phyloP scores from a whole-genome alignment of 53 echinoderm and acorn worm genomes.

The Antedon mediterranea region DNA sequence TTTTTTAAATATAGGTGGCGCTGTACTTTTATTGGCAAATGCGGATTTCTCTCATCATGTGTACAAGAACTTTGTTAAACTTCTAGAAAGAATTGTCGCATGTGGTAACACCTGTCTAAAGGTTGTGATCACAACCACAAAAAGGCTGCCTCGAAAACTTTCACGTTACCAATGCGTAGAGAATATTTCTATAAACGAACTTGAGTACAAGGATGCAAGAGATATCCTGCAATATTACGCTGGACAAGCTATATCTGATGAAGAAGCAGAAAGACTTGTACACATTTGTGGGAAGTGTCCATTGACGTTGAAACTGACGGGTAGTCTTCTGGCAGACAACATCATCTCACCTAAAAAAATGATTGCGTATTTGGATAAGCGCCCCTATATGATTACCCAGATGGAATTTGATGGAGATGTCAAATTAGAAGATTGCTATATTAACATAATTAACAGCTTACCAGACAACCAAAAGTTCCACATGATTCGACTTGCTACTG shows the following conservation, averaged over 20 bases:
- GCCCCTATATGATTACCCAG: not conserved
- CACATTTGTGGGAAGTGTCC: slow-evolving; percentile 73
- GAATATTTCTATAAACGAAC: slow-evolving; percentile 13
- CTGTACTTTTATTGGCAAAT: slow-evolving; percentile 74
- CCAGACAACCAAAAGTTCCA: slow-evolving; percentile 34
- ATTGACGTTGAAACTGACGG: slow-evolving; percentile 66
- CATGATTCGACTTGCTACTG: slow-evolving; percentile 54
- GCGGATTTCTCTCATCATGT: no score
- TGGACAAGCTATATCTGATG: slow-evolving; percentile 40
- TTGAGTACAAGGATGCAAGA: slow-evolving; percentile 56
- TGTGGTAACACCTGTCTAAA: slow-evolving; percentile 48
- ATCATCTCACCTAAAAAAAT: slow-evolving; percentile 54
- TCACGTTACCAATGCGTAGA: not conserved
- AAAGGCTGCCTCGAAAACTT: slow-evolving; percentile 19
- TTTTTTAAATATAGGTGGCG: slow-evolving; percentile 38
- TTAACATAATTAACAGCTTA: slow-evolving; percentile 44
- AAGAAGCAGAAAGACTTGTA: slow-evolving; percentile 42
- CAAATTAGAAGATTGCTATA: slow-evolving; percentile 16
- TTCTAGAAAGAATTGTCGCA: slow-evolving; percentile 53
- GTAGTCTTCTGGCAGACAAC: slow-evolving; percentile 78
- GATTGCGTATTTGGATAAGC: slow-evolving; percentile 30
- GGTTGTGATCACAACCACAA: slow-evolving; percentile 58
- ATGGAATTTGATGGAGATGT: not conserved
- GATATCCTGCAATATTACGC: slow-evolving; percentile 68
- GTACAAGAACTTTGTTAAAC: slow-evolving; percentile 26